Conservation (phyloP, 2,113 vertebrate genomes). For the Ictalurus punctatus region DNA sequence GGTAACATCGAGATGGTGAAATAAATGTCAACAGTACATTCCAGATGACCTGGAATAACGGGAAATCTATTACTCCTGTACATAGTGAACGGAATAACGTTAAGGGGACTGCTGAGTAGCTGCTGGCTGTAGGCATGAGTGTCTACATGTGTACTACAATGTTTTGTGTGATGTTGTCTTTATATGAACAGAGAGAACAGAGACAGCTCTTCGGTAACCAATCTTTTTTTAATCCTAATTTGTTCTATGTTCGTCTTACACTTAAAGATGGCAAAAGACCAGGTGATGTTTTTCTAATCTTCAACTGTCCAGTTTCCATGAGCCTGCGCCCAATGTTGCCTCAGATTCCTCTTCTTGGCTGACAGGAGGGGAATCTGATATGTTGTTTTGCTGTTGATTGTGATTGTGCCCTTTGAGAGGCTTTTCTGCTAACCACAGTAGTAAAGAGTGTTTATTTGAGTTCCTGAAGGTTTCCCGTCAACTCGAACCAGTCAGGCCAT, state of each 20-base stretch:
- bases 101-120: neutral
- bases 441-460: neutral
- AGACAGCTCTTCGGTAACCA: too few species aligned
- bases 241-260: too few species aligned
- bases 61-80: neutral
- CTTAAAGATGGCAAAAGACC: too few species aligned
- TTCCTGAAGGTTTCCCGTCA: neutral
- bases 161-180: too few species aligned
- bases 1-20: neutral
- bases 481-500: neutral
- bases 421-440: neutral
- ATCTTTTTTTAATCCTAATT: too few species aligned
- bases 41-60: neutral
- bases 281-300: too few species aligned
- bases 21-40: neutral
- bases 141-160: conserved; percentile 60
- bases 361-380: neutral
- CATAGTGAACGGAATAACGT: neutral
- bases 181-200: too few species aligned
- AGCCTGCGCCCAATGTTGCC: too few species aligned
- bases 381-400: neutral
- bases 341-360: too few species aligned
- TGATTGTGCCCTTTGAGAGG: neutral
- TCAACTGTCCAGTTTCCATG: too few species aligned
- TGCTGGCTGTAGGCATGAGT: conserved; percentile 22